These are phyloP conservation scores for Formica aserva DNA, from an alignment of 2,888 invertebrate species.

Conservation along the genomic window DNA sequence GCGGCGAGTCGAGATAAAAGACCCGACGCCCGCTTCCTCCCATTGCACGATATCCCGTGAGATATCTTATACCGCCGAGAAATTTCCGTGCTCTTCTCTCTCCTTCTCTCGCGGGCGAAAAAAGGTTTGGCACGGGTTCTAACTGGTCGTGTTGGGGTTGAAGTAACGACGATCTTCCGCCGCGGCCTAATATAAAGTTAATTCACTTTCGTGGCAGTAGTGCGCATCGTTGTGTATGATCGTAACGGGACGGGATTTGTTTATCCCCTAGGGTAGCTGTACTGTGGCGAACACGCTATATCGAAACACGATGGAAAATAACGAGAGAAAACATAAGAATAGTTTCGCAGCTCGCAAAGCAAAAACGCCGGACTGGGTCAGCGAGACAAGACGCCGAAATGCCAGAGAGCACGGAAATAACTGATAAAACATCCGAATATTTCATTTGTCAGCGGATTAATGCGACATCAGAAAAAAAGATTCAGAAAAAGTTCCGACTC, in stretches of 20 bases:
- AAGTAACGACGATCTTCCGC: slow-evolving; percentile 52
- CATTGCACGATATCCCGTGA: slow-evolving; percentile 53
- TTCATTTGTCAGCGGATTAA: slow-evolving; percentile 31
- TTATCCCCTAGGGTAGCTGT: slow-evolving; percentile 24
- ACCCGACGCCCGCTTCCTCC: slow-evolving; percentile 46
- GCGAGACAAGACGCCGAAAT: slow-evolving; percentile 45
- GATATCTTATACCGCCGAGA: slow-evolving; percentile 66
- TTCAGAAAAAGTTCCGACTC: slow-evolving; percentile 13
- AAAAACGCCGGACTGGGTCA: slow-evolving; percentile 45
- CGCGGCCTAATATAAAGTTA: slow-evolving; percentile 53
- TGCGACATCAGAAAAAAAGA: slow-evolving; percentile 32
- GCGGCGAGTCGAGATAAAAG: slow-evolving; percentile 75
- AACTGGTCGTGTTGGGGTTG: slow-evolving; percentile 43
- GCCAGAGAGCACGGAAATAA: slow-evolving; percentile 42
- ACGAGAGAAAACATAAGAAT: slow-evolving; percentile 44
- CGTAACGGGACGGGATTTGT: slow-evolving; percentile 36
- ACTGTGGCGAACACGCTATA: slow-evolving; percentile 8
- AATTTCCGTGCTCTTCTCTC: slow-evolving; percentile 62
- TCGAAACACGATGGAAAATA: slow-evolving; percentile 37
- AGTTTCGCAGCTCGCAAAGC: slow-evolving; percentile 37
- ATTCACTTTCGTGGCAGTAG: slow-evolving; percentile 53
- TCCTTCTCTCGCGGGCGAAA: slow-evolving; percentile 19
- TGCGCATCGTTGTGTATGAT: slow-evolving; percentile 38
- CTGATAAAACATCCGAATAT: slow-evolving; percentile 55
- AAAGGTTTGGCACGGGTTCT: slow-evolving; percentile 47